A percentile compares a stretch with the other conserved stretches of the same genome.
Evolutionary conservation across 2,113 vertebrate species (phyloP).

Genomic region (Caracal caracal): DNA sequence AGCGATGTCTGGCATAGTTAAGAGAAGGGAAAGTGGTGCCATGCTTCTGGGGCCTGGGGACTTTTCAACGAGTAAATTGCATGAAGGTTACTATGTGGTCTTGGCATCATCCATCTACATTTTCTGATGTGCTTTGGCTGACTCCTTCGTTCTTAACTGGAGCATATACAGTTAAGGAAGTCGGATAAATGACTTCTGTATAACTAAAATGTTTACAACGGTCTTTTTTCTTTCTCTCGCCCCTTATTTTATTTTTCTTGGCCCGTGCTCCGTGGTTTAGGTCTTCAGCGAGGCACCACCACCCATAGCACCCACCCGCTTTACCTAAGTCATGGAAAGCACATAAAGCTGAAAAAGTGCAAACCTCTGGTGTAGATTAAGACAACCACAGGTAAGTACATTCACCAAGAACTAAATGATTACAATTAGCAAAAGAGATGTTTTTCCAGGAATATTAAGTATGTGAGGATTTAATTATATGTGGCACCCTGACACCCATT

Average conservation of each 20-base stretch:
- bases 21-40: neutral
- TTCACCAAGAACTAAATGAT: neutral
- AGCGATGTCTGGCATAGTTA: neutral
- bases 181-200: neutral
- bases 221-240: neutral
- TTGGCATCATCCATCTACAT: neutral
- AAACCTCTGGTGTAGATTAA: neutral
- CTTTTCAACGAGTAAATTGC: neutral
- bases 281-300: neutral
- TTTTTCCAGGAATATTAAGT: neutral
- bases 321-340: neutral
- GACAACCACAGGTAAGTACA: neutral
- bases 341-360: neutral
- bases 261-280: neutral
- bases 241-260: neutral
- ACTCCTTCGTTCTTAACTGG: neutral
- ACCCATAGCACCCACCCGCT: neutral
- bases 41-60: neutral
- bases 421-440: neutral
- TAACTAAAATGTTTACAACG: neutral
- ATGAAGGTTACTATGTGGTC: neutral
- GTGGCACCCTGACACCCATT: rapidly evolving
- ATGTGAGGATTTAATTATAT: neutral
- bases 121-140: neutral
- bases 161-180: neutral